Conservation (phyloP, 2,888 invertebrate species). For the Volucella inflata region DNA sequence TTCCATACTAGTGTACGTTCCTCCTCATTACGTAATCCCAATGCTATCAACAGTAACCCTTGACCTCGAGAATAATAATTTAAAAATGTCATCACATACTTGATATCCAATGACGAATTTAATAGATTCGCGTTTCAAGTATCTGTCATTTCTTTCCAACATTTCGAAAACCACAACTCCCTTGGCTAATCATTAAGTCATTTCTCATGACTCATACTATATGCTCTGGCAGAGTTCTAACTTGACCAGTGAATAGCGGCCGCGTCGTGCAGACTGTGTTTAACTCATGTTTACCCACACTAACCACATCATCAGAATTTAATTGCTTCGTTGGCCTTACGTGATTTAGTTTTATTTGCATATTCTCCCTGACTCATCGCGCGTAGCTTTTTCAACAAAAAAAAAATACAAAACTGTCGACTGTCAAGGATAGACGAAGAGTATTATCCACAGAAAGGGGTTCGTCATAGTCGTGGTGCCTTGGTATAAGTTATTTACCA, state of each 20-base stretch:
- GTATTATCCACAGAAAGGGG: too few relatives aligned
- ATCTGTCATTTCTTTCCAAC: constrained; percentile 6
- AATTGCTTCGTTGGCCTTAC: constrained; percentile 48
- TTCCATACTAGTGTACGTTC: too few relatives aligned
- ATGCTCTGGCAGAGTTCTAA: constrained; percentile 28
- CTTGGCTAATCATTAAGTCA: constrained; percentile 30
- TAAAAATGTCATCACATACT: constrained; percentile 11
- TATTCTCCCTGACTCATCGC: constrained; percentile 45
- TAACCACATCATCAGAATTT: constrained; percentile 41
- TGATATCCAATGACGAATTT: neutral
- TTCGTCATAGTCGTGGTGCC: too few relatives aligned
- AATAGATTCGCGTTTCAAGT: neutral
- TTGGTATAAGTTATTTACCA: too few relatives aligned
- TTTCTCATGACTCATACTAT: constrained; percentile 48
- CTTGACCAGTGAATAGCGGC: constrained; percentile 40
- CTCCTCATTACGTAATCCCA: neutral
- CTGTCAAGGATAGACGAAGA: too few relatives aligned
- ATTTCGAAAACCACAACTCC: constrained; percentile 11
- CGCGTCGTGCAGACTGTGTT: constrained; percentile 14
- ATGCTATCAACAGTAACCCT: neutral
- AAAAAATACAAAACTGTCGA: too few relatives aligned
- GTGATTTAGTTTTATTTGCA: constrained; percentile 47
- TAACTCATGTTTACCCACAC: constrained; percentile 36
- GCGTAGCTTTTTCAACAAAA: too few relatives aligned
- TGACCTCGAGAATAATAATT: neutral